Conservation (phyloP, 2,888 invertebrate species). For the Pandemis heparana region DNA sequence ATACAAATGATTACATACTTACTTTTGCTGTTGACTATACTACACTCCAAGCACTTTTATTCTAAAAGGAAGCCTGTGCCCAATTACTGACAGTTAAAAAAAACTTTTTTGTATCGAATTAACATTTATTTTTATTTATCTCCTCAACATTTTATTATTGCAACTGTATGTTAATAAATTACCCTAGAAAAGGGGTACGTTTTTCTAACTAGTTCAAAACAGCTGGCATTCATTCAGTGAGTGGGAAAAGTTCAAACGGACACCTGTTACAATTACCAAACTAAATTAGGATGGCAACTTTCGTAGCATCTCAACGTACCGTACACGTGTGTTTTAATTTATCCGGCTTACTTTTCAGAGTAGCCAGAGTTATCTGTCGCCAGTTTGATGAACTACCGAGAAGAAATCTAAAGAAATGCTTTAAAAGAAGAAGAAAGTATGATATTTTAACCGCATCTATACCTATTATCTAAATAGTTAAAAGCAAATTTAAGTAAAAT, state of each 20-base stretch:
- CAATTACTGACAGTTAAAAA: no score
- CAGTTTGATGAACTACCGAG: not conserved
- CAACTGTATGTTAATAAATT: not conserved
- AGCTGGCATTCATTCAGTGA: slow-evolving; percentile 36
- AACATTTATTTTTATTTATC: no score
- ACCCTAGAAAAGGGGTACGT: slow-evolving; percentile 22
- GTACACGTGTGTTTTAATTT: slow-evolving; percentile 7
- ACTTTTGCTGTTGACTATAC: no score
- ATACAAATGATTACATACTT: no score
- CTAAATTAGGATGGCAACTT: slow-evolving; percentile 3
- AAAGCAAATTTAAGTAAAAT: not conserved
- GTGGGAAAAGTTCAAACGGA: slow-evolving; percentile 34
- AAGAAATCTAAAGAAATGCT: not conserved
- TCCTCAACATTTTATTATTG: no score
- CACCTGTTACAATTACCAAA: slow-evolving; percentile 27
- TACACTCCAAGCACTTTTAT: no score
- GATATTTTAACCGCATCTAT: not conserved
- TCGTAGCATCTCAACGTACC: not conserved
- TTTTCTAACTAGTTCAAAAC: slow-evolving; percentile 22
- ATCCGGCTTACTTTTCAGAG: not conserved
- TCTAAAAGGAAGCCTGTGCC: no score
- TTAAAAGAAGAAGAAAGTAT: not conserved
- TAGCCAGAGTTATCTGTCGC: slow-evolving; percentile 5
- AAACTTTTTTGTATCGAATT: no score
- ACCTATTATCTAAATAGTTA: not conserved